These are phyloP conservation scores for Drosophila demipolita DNA, from an alignment of 2,888 invertebrate genomes.

Conservation along the genomic window DNA sequence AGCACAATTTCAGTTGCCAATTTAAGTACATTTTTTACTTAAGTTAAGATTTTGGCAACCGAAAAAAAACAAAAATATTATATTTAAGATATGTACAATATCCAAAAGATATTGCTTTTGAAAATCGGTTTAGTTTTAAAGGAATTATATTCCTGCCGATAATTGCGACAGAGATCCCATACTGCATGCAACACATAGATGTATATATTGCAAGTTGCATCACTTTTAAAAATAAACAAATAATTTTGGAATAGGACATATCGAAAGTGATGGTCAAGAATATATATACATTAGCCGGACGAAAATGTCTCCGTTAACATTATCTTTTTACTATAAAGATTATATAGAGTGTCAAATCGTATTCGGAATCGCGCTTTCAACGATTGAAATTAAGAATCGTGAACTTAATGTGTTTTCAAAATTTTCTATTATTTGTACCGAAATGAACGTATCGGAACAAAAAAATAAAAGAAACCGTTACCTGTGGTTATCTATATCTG, in stretches of 20 bases:
- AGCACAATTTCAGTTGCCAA: not conserved
- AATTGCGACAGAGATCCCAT: not conserved
- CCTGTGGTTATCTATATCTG: not conserved
- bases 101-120: not conserved
- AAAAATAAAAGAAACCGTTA: not conserved
- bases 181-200: not conserved
- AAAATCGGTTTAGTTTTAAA: not conserved
- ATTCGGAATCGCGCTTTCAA: not conserved
- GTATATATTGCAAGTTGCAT: not conserved
- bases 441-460: not conserved
- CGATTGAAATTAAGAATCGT: too few relatives aligned
- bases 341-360: not conserved
- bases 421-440: too few relatives aligned
- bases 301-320: not conserved
- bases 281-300: not conserved
- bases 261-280: not conserved
- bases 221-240: not conserved
- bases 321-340: not conserved
- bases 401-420: too few relatives aligned
- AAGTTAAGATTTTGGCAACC: not conserved
- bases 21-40: not conserved
- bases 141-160: not conserved
- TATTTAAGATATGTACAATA: too few relatives aligned
- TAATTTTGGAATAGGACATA: not conserved
- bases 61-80: too few relatives aligned